Evolutionary conservation across 2,888 invertebrate species (phyloP), one percentile per base, ranked within the genome.

Genomic region (Yponomeuta plumbellus): DNA sequence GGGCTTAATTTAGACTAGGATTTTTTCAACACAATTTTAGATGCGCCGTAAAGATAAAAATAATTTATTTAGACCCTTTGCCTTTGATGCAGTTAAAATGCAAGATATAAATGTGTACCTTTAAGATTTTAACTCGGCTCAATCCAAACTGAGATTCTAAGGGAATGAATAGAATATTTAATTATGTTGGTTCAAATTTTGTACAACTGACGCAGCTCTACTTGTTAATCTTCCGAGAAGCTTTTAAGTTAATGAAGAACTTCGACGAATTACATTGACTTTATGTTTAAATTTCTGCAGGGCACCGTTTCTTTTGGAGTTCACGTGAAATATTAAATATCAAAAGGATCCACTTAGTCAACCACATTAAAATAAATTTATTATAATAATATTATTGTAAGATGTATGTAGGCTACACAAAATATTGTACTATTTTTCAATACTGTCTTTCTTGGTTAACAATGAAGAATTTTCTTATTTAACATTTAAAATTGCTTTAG

Each of bases 231-330:
- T 88, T 85, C 86, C 85, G 81, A 88, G 87, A 87, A 83, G 86
- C 90, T 90, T 88, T 90, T 87, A 91, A 88, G 83, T 85, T 89
- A 89, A 91, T 89, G 90, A 91, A 88, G 80, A 81, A 85, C 81
- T 88, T 85, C 84, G 78, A 84, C 85, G 81, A 87, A 82, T 84
- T 71, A 79, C 86, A 88, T 90, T 85, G 86, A 86, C 86, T 85
- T 76, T 78, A 75, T 79, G 77, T 76, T 76, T 73, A 34, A 61
- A 58, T 58, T 11, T 22, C n/a, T 58, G 69, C 73, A 72, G 72
- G 78, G 74, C 80, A 80, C 76, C 72, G 71, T 72, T 73, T 26
- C 61, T 34, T 61, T 61, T 61, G n/a, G n/a, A 61, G 11, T n/a
- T n/a, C 61, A 34, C 61, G 8, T 34, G n/a, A 26, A 34, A 34